These are phyloP conservation scores for Dasyurus viverrinus DNA, from an alignment of 2,113 vertebrate species.

Conservation along the genomic window DNA sequence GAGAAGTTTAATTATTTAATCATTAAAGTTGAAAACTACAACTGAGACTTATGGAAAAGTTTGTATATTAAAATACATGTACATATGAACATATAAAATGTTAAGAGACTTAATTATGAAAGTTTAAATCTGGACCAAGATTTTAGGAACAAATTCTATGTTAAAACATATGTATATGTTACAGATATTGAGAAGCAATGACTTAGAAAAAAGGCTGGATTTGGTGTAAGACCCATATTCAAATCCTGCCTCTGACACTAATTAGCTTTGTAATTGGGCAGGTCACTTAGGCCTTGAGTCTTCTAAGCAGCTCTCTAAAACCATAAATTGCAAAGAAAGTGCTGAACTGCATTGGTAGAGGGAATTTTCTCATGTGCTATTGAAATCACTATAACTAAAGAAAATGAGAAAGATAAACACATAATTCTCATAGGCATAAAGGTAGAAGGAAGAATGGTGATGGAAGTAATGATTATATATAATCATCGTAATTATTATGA, in stretches of 20 bases:
- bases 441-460: not conserved
- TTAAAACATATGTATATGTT: not conserved
- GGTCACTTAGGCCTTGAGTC: not conserved
- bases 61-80: not conserved
- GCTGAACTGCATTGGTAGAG: not conserved
- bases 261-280: not conserved
- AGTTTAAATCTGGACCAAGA: not conserved
- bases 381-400: not conserved
- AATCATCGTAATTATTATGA: not conserved
- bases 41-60: not conserved
- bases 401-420: not conserved
- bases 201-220: not conserved
- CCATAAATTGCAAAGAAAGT: not conserved
- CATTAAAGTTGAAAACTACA: not conserved
- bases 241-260: not conserved
- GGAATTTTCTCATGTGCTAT: not conserved
- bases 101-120: not conserved
- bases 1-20: not conserved
- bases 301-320: not conserved
- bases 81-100: not conserved
- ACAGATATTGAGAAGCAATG: not conserved
- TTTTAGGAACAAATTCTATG: not conserved
- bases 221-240: not conserved
- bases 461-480: not conserved
- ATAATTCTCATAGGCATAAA: not conserved